Percentiles rank a stretch among this genome's conserved stretches.
Evolutionary conservation across 2,888 invertebrate genomes (phyloP).

Genomic region (Gnatocerus cornutus): DNA sequence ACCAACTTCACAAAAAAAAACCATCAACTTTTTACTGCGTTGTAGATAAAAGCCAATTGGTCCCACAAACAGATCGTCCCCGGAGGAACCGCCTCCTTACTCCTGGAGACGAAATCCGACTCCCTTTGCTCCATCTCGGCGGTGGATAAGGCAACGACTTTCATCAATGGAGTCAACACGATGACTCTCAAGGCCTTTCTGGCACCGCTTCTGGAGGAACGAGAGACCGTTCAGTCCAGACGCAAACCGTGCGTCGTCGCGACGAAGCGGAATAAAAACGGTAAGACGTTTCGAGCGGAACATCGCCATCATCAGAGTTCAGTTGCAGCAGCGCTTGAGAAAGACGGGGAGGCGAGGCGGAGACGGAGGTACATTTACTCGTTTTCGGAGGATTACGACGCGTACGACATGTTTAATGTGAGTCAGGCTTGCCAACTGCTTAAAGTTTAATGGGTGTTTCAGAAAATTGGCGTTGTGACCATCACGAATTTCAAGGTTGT

Average conservation of each 20-base stretch:
- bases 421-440: too few relatives aligned
- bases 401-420: conserved; percentile 67
- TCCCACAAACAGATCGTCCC: conserved; percentile 71
- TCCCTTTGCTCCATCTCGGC: conserved; percentile 76
- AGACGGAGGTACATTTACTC: conserved; percentile 60
- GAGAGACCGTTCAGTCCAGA: conserved; percentile 55
- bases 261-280: conserved; percentile 54
- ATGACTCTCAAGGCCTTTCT: conserved; percentile 58
- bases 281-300: conserved; percentile 47
- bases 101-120: conserved; percentile 72
- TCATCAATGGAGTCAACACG: conserved; percentile 62
- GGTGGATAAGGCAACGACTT: conserved; percentile 75
- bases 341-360: conserved; percentile 48
- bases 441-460: conserved; percentile 57
- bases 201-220: conserved; percentile 58
- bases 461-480: conserved; percentile 73
- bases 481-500: conserved; percentile 74
- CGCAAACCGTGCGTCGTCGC: conserved; percentile 59
- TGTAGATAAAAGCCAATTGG: conserved; percentile 70
- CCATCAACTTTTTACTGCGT: too few relatives aligned
- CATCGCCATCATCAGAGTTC: neutral
- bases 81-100: conserved; percentile 71
- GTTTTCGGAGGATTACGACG: conserved; percentile 64
- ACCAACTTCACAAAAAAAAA: too few relatives aligned
- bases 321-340: too few relatives aligned